Evolutionary conservation across 2,888 invertebrate genomes (phyloP), one percentile per base, ranked within the genome.

Genomic region (Drosophila quasianomalipes): DNA sequence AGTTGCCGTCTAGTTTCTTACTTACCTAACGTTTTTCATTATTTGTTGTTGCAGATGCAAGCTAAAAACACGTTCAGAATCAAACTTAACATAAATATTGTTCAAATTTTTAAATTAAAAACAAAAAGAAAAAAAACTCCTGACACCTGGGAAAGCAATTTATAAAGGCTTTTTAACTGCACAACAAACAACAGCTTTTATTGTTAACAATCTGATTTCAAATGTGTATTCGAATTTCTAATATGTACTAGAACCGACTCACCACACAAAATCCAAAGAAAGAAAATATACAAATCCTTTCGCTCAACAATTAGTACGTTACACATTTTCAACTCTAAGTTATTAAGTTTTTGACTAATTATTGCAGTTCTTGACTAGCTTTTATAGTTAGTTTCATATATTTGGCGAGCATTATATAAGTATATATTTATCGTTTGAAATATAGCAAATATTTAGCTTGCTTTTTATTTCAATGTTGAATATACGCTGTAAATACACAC

Each of bases 201-300:
- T 55, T 26, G 35, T 31, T 31, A 47, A 28, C 55, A 28, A 52
- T 69, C n/a, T 19, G 39, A 60, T 37, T 59, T 44, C 0, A 28
- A 47, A 66, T 52, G 12, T 53, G 1, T 30, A 52, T 59, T 60
- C 49, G 31, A 54, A 44, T 80, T 61, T 58, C 10, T 22, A 58
- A 67, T 64, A 39, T n/a, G 7, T 28, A 30, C 28, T 39, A 54
- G 70, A 72, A 74, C 74, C 69, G 92, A 93, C 93, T 93, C 93
- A 93, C 92, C 93, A 93, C 93, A 93, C 93, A 93, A 93, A 93
- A 93, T 93, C 78, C 19, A 90, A 81, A 64, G 55, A 66, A 44
- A 54, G 51, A 62, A 62, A 69, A 53, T 60, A 71, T 26, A 47
- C 55, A 31, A 65, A 53, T 31, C 41, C 44, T 47, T 41, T 71